Conservation (phyloP, 2,797 vertebrate genomes). For the Dendrocincla fuliginosa region DNA sequence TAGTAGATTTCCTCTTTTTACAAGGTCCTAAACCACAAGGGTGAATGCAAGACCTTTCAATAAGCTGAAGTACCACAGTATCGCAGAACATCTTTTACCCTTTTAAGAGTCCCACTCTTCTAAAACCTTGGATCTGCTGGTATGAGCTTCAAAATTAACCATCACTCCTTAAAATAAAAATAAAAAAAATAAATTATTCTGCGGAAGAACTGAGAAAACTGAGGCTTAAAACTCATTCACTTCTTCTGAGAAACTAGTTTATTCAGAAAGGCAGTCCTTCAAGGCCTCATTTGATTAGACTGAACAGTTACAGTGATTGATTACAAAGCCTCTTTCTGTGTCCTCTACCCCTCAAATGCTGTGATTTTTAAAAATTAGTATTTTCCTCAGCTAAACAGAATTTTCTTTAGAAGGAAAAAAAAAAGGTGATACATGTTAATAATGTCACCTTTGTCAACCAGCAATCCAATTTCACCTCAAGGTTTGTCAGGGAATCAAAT, state of each 20-base stretch:
- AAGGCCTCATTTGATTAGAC: not conserved
- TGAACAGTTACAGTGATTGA: not conserved
- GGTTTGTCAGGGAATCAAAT: conserved; percentile 23
- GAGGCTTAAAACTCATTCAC: not conserved
- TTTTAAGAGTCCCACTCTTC: not conserved
- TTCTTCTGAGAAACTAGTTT: not conserved
- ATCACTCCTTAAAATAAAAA: not conserved
- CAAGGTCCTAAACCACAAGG: not conserved
- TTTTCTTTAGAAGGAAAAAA: not conserved
- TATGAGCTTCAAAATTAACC: not conserved
- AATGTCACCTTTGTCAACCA: not conserved
- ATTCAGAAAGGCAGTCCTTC: not conserved
- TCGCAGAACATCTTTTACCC: not conserved
- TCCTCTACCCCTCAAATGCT: not conserved
- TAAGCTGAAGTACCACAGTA: not conserved
- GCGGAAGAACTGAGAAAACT: not conserved
- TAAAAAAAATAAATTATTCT: not conserved
- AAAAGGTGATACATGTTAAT: not conserved
- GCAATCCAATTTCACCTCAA: conserved; percentile 33
- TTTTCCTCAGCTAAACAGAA: not conserved
- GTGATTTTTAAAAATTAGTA: not conserved
- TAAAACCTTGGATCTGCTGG: not conserved
- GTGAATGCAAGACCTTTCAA: not conserved
- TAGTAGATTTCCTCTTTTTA: not conserved
- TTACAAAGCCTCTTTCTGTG: not conserved